Percentiles rank a stretch among this genome's conserved stretches.
Conservation (phyloP, 2,888 invertebrate genomes). For the Tenthredo scrophulariae region DNA sequence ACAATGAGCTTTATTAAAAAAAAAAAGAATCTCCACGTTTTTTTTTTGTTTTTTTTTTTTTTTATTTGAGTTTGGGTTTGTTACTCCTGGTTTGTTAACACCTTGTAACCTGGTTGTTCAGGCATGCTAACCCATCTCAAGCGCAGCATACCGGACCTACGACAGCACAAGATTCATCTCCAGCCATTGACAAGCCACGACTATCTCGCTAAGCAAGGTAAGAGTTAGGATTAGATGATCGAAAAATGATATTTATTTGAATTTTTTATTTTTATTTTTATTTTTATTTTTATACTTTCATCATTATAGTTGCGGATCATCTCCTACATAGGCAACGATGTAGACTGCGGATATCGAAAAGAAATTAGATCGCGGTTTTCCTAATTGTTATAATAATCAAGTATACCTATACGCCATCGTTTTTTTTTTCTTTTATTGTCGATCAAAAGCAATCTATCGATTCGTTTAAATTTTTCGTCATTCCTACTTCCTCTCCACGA, state of each 20-base stretch:
- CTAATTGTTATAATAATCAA: neutral
- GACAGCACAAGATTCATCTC: slow-evolving; percentile 86
- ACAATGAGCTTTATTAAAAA: neutral
- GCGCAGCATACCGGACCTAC: slow-evolving; percentile 93
- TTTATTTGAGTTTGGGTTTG: slow-evolving; percentile 61
- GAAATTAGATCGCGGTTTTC: neutral
- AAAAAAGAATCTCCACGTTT: neutral
- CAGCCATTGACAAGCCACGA: slow-evolving; percentile 88
- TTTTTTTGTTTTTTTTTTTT: neutral
- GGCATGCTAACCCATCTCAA: slow-evolving; percentile 94
- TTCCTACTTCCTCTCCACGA: neutral
- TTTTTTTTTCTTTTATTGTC: no score
- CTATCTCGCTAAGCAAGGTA: slow-evolving; percentile 77
- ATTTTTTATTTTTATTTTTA: neutral
- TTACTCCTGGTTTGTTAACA: slow-evolving; percentile 72
- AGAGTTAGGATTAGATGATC: slow-evolving; percentile 57
- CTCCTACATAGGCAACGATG: neutral
- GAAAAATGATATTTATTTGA: neutral
- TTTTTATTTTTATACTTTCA: neutral
- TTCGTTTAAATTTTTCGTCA: no score
- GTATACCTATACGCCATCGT: no score
- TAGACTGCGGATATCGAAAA: neutral
- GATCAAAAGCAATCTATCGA: no score
- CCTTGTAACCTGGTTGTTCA: slow-evolving; percentile 79
- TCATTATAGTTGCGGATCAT: slow-evolving; percentile 5